Evolutionary conservation across 2,888 invertebrate species (phyloP), one percentile per base, ranked within the genome.

Genomic region (Parnassius mnemosyne): DNA sequence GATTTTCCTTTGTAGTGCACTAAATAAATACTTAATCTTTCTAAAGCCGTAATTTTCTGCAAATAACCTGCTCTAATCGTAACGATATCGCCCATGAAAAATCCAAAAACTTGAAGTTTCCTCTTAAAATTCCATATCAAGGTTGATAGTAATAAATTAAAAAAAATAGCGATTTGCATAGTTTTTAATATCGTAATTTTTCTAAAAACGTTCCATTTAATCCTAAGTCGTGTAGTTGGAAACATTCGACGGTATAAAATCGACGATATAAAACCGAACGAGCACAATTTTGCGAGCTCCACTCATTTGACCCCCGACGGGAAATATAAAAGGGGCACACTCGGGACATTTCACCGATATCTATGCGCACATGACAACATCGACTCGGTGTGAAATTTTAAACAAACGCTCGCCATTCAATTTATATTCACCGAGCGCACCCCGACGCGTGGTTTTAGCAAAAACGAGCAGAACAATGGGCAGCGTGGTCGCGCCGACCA

Each of bases 341-440:
- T 51, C 60, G 65, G 66, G 69, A 64, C 54, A 44, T 50, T 57
- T 64, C 57, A 61, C 68, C 71, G 67, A 71, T 79, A 78, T 73
- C 75, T 71, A 73, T 70, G 71, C 71, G 68, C 73, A 65, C 71
- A 72, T 71, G 71, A 70, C 71, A 72, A 69, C 69, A 67, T 63
- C 66, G 64, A 71, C 72, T 74, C 76, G 68, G 73, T 75, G 76
- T 79, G 78, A 81, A 83, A 80, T 79, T 80, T 80, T 79, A 80
- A 82, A 80, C 79, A 77, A 81, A 79, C 76, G 75, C 66, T 73
- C 72, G 71, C 75, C 75, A 78, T 80, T 78, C 78, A 83, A 81
- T 83, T 83, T 82, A 81, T 79, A 83, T 83, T 77, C 81, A 73
- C 74, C 73, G 69, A 71, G 74, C 76, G 73, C 72, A 71, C 66